phyloP scores from a whole-genome alignment of 2,888 invertebrate genomes.

The Torymus aiolomorphi region DNA sequence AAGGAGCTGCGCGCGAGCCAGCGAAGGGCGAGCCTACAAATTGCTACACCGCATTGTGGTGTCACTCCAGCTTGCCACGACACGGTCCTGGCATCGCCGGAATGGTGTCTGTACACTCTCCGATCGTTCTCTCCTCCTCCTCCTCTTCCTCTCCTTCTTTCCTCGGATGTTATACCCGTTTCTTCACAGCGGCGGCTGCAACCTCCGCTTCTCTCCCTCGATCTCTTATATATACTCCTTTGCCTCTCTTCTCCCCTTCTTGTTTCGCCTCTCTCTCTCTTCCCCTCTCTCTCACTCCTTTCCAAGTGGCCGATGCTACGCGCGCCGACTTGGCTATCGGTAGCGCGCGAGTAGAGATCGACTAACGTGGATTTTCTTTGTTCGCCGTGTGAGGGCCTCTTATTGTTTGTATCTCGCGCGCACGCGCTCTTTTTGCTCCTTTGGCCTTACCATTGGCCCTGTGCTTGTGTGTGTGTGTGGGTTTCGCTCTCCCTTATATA shows the following conservation, averaged over 20 bases:
- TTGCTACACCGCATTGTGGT: constrained; percentile 76
- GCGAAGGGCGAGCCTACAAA: constrained; percentile 75
- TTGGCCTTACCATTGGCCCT: background rate
- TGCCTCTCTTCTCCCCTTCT: background rate
- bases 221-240: constrained; percentile 20
- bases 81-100: constrained; percentile 75
- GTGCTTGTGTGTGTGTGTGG: background rate
- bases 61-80: constrained; percentile 74
- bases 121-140: constrained; percentile 45
- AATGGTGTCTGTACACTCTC: constrained; percentile 71
- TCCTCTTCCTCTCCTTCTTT: constrained; percentile 40
- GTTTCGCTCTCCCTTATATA: background rate
- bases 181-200: constrained; percentile 3
- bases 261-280: background rate
- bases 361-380: constrained; percentile 49
- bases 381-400: constrained; percentile 52
- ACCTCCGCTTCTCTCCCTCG: constrained; percentile 19
- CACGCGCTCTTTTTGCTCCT: background rate
- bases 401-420: constrained; percentile 1
- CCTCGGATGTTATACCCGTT: constrained; percentile 13
- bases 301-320: constrained; percentile 19
- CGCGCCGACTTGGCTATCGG: constrained; percentile 56
- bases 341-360: constrained; percentile 39
- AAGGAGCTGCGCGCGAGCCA: constrained; percentile 51
- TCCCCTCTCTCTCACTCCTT: background rate